Evolutionary conservation across 2,888 invertebrate genomes (phyloP).

Genomic region (Drosophila robusta): DNA sequence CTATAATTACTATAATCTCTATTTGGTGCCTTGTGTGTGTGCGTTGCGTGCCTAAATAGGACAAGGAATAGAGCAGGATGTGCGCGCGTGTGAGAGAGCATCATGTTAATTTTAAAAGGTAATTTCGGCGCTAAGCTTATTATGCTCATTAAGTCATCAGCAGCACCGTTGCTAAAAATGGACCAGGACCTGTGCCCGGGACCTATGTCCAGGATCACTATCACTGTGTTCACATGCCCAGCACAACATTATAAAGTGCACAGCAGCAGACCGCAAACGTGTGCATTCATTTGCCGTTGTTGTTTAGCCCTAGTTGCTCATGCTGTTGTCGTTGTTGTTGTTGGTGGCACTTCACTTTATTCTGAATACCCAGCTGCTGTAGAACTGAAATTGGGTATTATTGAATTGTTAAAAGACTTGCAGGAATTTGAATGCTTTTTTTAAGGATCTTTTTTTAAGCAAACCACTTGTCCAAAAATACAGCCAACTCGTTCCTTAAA

Average conservation of each 20-base stretch:
- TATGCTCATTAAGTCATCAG: constrained; percentile 81
- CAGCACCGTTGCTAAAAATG: constrained; percentile 32
- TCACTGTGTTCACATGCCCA: constrained; percentile 29
- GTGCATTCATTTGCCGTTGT: constrained; percentile 63
- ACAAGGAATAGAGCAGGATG: constrained; percentile 4
- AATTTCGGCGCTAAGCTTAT: constrained; percentile 78
- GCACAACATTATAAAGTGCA: constrained; percentile 68
- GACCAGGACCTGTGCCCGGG: constrained; percentile 30
- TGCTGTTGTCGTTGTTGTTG: constrained; percentile 23
- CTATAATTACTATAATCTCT: constrained; percentile 63
- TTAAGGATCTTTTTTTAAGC: no score
- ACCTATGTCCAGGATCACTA: constrained; percentile 19
- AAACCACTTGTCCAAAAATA: no score
- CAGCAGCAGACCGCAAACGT: constrained; percentile 63
- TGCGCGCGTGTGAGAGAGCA: constrained; percentile 41
- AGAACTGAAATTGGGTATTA: not conserved
- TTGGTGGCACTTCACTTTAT: constrained; percentile 48
- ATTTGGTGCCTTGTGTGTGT: constrained; percentile 42
- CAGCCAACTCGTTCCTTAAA: no score
- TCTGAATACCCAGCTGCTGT: constrained; percentile 30
- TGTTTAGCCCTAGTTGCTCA: constrained; percentile 48
- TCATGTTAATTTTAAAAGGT: constrained; percentile 81
- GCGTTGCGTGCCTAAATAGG: constrained; percentile 26
- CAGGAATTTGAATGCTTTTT: no score
- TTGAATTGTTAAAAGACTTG: no score